Evolutionary conservation across 1,140 invertebrate species (phyloP).

Genomic region (Lutraria rhynchaena): DNA sequence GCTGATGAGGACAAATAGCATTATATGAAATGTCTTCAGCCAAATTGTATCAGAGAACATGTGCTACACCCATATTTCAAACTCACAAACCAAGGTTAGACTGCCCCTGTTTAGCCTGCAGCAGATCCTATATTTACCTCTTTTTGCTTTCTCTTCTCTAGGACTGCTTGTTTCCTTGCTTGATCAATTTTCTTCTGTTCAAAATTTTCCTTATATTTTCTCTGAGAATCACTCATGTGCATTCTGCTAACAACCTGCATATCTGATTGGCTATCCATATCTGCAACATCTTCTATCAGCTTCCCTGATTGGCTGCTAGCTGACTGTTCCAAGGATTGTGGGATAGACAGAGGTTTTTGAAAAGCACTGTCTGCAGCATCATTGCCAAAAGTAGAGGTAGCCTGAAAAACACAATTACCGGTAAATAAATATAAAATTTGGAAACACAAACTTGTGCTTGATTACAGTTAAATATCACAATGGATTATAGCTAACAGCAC

Average conservation of each 20-base stretch:
- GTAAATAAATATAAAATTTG: background rate
- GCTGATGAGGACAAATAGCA: too few species aligned
- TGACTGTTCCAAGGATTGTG: conserved; percentile 1
- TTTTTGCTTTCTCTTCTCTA: conserved; percentile 73
- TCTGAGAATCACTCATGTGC: conserved; percentile 72
- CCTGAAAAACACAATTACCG: conserved; percentile 28
- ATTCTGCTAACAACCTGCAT: conserved; percentile 70
- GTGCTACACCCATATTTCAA: too few species aligned
- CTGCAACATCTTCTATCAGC: background rate
- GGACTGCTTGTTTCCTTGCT: conserved; percentile 66
- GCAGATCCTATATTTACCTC: conserved; percentile 70
- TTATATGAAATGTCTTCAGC: too few species aligned
- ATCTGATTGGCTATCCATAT: conserved; percentile 64
- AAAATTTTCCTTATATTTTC: conserved; percentile 70
- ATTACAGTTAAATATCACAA: too few species aligned
- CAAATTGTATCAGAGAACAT: too few species aligned
- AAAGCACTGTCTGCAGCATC: background rate
- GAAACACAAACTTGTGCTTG: background rate
- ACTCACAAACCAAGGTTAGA: too few species aligned
- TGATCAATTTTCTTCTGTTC: conserved; percentile 74
- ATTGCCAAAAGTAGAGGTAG: conserved; percentile 51
- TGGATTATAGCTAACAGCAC: too few species aligned
- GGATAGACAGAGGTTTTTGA: conserved; percentile 45
- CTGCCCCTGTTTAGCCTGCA: too few species aligned
- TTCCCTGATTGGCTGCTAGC: conserved; percentile 48